phyloP scores from a whole-genome alignment of 2,113 vertebrate genomes.

The Sturnira hondurensis region DNA sequence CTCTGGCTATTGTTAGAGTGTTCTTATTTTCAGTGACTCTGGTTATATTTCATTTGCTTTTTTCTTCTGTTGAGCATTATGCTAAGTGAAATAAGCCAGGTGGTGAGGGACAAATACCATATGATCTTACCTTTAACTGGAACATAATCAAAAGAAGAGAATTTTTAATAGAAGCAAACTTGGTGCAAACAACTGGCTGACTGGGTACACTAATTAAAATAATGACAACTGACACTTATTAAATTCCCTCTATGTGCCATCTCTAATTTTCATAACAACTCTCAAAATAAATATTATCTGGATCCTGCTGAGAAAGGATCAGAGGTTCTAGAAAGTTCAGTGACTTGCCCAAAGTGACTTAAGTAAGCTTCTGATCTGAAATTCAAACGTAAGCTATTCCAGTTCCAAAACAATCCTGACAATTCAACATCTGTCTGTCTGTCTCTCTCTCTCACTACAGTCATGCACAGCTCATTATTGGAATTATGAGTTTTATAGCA shows the following conservation, averaged over 20 bases:
- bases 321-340: not conserved
- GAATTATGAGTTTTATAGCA: not conserved
- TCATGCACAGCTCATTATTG: not conserved
- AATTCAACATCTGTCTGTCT: not conserved
- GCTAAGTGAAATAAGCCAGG: no score
- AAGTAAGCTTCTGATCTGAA: slow-evolving; percentile 19
- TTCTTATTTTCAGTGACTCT: no score
- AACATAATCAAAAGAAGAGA: not conserved
- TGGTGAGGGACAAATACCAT: no score
- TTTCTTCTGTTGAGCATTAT: no score
- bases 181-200: not conserved
- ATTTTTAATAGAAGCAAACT: slow-evolving; percentile 9
- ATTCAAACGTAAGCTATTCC: not conserved
- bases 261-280: not conserved
- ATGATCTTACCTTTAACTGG: no score
- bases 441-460: not conserved
- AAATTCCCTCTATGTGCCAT: not conserved
- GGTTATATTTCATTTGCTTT: no score
- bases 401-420: not conserved
- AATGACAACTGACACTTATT: not conserved
- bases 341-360: not conserved
- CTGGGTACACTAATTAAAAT: not conserved
- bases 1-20: no score
- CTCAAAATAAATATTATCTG: slow-evolving; percentile 13
- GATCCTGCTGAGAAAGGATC: not conserved